Evolutionary conservation across 2,113 vertebrate genomes (phyloP), one percentile per base, ranked within the genome.

Genomic region (Calyptommatus sinebrachiatus): DNA sequence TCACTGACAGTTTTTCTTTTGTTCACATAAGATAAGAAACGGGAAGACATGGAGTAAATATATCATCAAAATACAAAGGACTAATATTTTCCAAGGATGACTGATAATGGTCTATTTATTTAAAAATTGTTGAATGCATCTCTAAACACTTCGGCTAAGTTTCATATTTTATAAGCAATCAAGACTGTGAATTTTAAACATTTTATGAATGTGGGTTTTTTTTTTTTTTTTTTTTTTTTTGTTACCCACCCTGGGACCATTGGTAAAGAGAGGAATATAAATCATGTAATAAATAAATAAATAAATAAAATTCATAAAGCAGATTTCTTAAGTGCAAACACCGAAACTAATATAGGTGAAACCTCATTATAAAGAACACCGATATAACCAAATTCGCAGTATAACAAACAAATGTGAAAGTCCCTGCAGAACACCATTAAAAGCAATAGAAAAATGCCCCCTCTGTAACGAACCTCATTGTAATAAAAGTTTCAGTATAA

Each of bases 101-200:
- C 88, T 91, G 93, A 92, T 89, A 94, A 94, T 50, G 92, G 91
- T 90, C 90, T 91, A 93, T 90, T 92, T 90, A 90, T 88, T 57
- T 57, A 57, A 90, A 92, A 91, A 85, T 88, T 91, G 88, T 92
- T 87, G 83, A 92, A 91, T 89, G 80, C 73, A 65, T 90, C 85
- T 91, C 90, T 89, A 85, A 92, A 94, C 94, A 89, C 88, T 91
- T 91, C 57, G 16, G n/a, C 92, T 77, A 67, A 90, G 87, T 89
- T 91, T 88, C 89, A 87, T 75, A 79, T 14, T 90, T 73, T 41
- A 93, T 91, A 93, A 94, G 91, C 93, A 94, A 94, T 94, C 92
- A 94, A 94, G 94, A 90, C 69, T 83, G 78, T 94, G 92, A 93
- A 94, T 41, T 41, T 41, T 41, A 41, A 41, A 41, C 35, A 41